Base-by-base conservation (phyloP, 1,140 invertebrate genomes). In the Drosophila busckii region DNA sequence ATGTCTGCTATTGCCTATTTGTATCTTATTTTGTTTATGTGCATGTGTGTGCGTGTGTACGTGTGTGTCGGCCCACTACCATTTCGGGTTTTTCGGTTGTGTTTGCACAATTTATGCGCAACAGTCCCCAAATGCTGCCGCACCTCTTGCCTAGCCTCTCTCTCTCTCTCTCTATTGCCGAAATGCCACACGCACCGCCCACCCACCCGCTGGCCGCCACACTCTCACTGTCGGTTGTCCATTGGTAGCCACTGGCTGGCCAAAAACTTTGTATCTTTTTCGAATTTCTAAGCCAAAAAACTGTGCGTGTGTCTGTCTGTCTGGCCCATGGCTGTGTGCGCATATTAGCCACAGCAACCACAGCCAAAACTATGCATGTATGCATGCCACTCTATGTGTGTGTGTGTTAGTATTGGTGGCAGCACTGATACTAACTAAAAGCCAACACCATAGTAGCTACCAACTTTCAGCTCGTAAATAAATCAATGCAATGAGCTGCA, bases 41-140 rank as follows among this genome's bases (percentile, higher is more conserved):
- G 55, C 38, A 40, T 19, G 13, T 22, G 16, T 31, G 26, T 34
- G 46, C 23, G 44, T 38, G 54, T 63, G 26, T 13, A 60, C 67
- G 65, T 40, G 42, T 45, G 23, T 23, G 16, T 29, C 20, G 46
- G 50, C 44, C 52, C 58, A 66, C 58, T 62, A 55, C 62, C 49
- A 61, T 61, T 65, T 65, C 37, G 42, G 54, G 41, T 50, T 68
- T 56, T 56, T 78, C 35, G 45, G 50, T 63, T 56, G n/a, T 71
- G 73, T 80, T 78, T 78, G 73, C 73, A 78, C 73, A 78, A 78
- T 56, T 63, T 56, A 67, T 78, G 54, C 56, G 61, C 52, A 62
- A 59, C 62, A 63, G 59, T 48, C 20, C 38, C 34, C 17, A 26
- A n/a, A 54, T 44, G 52, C 40, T 37, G 40, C n/a, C n/a, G n/a